These are phyloP conservation scores for Aplysina aerophoba DNA, from an alignment of 37 sponge, comb jelly and placozoan genomes.

Conservation along the genomic window DNA sequence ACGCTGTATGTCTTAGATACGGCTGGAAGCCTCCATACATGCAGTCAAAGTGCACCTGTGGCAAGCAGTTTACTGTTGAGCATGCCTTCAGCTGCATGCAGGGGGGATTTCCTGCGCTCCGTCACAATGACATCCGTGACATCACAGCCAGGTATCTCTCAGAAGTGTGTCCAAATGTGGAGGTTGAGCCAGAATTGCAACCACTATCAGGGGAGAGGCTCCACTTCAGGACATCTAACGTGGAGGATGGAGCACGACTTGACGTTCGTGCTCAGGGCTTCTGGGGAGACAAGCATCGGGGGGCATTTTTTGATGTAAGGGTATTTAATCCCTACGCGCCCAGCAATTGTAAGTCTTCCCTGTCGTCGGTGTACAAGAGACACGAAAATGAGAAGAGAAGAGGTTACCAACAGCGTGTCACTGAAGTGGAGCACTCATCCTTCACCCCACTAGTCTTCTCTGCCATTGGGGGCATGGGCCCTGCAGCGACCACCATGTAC, in stretches of 20 bases:
- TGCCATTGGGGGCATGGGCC: slow-evolving; percentile 15
- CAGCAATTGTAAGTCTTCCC: background rate
- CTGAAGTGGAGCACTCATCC: slow-evolving; percentile 6
- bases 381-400: slow-evolving; percentile 12
- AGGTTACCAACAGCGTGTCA: background rate
- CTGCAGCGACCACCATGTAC: too few relatives aligned
- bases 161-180: slow-evolving; percentile 7
- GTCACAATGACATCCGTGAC: slow-evolving; percentile 18
- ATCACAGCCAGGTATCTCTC: slow-evolving; percentile 11
- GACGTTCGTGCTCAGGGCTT: background rate
- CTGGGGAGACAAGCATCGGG: background rate
- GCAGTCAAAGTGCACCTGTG: background rate
- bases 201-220: slow-evolving; percentile 17
- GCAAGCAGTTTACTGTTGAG: background rate
- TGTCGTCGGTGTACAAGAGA: background rate
- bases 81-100: slow-evolving; percentile 17
- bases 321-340: slow-evolving; percentile 11
- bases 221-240: background rate
- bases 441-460: slow-evolving; percentile 19
- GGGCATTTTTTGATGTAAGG: slow-evolving; percentile 23
- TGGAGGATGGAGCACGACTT: background rate
- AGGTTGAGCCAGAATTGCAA: slow-evolving; percentile 9
- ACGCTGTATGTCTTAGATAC: too few relatives aligned
- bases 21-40: slow-evolving; percentile 1
- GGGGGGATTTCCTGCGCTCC: background rate